phyloP scores from a whole-genome alignment of 2,888 invertebrate genomes.

The Panopea generosa region DNA sequence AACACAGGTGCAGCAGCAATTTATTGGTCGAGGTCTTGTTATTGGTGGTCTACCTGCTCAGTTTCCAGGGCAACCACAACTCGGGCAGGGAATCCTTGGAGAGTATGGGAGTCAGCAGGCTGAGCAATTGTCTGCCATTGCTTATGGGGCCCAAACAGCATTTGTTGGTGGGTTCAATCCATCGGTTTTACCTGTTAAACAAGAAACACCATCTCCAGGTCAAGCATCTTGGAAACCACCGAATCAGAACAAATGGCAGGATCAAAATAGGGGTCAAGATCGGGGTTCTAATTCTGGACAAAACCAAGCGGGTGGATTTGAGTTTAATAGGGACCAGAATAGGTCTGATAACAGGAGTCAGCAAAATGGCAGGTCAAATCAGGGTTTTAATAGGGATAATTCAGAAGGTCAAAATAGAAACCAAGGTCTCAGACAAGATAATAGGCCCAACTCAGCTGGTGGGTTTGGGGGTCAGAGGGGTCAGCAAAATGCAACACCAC shows the following conservation, averaged over 20 bases:
- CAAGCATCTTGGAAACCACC: conserved; percentile 33
- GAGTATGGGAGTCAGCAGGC: conserved; percentile 57
- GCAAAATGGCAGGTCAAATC: conserved; percentile 18
- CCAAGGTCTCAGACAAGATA: conserved; percentile 45
- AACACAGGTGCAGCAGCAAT: conserved; percentile 51
- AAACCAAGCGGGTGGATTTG: conserved; percentile 29
- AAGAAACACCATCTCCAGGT: conserved; percentile 24
- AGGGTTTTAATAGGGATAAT: conserved; percentile 39
- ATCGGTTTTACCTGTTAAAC: conserved; percentile 38
- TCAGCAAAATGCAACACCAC: conserved; percentile 36
- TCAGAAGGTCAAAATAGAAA: conserved; percentile 44
- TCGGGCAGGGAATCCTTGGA: conserved; percentile 55
- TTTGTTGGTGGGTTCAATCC: conserved; percentile 64
- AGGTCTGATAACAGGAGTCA: conserved; percentile 31
- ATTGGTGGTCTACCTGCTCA: conserved; percentile 39
- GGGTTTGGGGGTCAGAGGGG: conserved; percentile 48
- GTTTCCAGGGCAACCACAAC: conserved; percentile 43
- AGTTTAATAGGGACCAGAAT: conserved; percentile 15
- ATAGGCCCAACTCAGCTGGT: conserved; percentile 22
- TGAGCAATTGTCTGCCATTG: conserved; percentile 54
- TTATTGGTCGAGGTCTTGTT: conserved; percentile 54
- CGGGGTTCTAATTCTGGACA: background rate
- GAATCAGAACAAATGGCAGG: conserved; percentile 38
- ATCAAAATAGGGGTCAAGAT: conserved; percentile 28
- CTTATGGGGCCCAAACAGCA: conserved; percentile 57